These are phyloP conservation scores for Agrilus cyanescens DNA, from an alignment of 2,888 invertebrate genomes.

Conservation along the genomic window DNA sequence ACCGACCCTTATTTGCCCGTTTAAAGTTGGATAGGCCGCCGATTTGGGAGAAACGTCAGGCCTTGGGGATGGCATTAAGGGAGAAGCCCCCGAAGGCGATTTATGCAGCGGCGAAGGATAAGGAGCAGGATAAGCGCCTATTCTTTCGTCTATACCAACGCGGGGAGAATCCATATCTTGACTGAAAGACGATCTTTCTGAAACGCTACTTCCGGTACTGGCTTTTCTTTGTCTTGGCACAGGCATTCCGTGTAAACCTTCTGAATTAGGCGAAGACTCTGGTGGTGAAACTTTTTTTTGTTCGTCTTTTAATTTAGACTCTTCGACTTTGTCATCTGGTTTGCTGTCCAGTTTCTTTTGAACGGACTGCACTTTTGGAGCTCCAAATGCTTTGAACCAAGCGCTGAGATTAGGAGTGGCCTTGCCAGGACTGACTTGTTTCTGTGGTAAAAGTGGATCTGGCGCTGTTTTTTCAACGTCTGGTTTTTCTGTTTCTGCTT, in stretches of 20 bases:
- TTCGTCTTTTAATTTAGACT: slow-evolving; percentile 11
- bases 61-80: slow-evolving; percentile 53
- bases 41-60: slow-evolving; percentile 54
- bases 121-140: slow-evolving; percentile 53
- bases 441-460: background rate
- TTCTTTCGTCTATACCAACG: slow-evolving; percentile 46
- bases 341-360: slow-evolving; percentile 33
- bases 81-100: slow-evolving; percentile 60
- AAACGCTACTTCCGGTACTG: slow-evolving; percentile 69
- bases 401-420: slow-evolving; percentile 79
- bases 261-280: slow-evolving; percentile 27
- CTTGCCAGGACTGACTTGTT: slow-evolving; percentile 20
- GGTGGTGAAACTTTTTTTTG: slow-evolving; percentile 31
- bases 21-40: slow-evolving; percentile 59
- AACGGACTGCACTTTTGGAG: slow-evolving; percentile 54
- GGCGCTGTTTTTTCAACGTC: slow-evolving; percentile 27
- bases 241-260: slow-evolving; percentile 30
- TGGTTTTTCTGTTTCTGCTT: slow-evolving; percentile 17
- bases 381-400: slow-evolving; percentile 87
- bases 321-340: slow-evolving; percentile 28
- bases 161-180: slow-evolving; percentile 65
- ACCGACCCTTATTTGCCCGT: slow-evolving; percentile 74
- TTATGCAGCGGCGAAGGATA: slow-evolving; percentile 61
- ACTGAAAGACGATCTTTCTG: slow-evolving; percentile 66
- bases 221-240: slow-evolving; percentile 50